A percentile compares a stretch with the other conserved stretches of the same genome.
Conservation (phyloP, 1,140 invertebrate species). For the Dolichoris vasculosae region DNA sequence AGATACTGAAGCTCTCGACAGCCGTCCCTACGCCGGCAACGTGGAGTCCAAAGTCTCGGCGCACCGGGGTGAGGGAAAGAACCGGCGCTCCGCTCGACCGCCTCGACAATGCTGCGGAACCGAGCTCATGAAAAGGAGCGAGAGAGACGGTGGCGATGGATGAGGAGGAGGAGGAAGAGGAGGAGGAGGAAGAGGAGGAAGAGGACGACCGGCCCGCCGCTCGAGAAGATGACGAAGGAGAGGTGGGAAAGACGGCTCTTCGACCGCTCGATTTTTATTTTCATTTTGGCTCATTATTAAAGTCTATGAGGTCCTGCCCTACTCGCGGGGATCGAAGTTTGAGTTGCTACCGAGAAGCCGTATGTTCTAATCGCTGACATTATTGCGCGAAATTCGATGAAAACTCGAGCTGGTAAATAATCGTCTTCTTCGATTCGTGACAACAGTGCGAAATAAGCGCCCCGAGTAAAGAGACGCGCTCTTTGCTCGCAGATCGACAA, state of each 20-base stretch:
- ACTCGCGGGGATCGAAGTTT: background rate
- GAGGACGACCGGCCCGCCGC: background rate
- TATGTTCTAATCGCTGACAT: background rate
- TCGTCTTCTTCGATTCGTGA: background rate
- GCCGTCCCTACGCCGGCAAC: background rate
- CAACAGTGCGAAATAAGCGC: background rate
- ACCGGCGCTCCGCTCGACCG: background rate
- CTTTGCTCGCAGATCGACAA: too few species aligned
- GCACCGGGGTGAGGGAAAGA: background rate
- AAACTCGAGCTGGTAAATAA: background rate
- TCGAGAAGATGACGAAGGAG: constrained; percentile 3
- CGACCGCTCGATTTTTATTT: background rate
- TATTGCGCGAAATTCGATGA: too few species aligned
- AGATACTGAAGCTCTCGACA: background rate
- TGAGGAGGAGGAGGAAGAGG: background rate
- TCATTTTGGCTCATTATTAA: constrained; percentile 15
- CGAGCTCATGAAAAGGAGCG: background rate
- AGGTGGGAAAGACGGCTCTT: background rate
- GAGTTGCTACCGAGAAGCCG: background rate
- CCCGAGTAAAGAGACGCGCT: too few species aligned
- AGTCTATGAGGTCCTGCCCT: background rate
- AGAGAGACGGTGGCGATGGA: background rate
- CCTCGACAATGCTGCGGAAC: background rate
- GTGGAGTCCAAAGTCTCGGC: background rate
- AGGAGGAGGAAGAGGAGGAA: background rate